Conservation (phyloP, 2,113 vertebrate species). For the Himantopus leucocephalus region DNA sequence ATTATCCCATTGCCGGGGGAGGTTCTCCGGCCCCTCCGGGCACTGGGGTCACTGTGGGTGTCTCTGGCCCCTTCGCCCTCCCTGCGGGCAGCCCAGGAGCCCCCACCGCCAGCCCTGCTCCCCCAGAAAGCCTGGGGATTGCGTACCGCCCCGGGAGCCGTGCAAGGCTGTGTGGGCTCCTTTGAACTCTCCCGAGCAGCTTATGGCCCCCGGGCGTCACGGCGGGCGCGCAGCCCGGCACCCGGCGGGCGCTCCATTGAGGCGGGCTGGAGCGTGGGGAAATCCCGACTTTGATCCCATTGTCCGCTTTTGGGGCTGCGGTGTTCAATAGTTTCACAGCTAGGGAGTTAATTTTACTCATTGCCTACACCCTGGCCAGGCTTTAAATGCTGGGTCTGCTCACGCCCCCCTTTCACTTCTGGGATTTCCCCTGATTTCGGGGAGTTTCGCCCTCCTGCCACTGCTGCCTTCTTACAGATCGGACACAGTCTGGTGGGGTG, state of each 20-base stretch:
- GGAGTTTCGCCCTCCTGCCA: background rate
- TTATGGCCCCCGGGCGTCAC: background rate
- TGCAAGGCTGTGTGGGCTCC: background rate
- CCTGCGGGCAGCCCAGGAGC: background rate
- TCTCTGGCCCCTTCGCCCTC: background rate
- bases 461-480: background rate
- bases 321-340: background rate
- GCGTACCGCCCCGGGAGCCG: background rate
- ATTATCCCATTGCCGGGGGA: background rate
- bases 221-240: background rate
- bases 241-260: background rate
- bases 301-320: background rate
- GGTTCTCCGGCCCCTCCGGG: background rate
- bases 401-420: background rate
- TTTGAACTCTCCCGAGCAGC: background rate
- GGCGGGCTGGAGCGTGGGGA: background rate
- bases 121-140: background rate
- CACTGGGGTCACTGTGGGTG: background rate
- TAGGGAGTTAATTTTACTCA: background rate
- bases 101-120: background rate
- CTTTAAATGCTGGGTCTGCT: background rate
- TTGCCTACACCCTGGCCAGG: background rate
- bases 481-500: fast-evolving
- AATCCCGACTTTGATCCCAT: background rate
- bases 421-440: background rate